Conservation (phyloP, 2,888 invertebrate species). For the Heliconius charithonia region DNA sequence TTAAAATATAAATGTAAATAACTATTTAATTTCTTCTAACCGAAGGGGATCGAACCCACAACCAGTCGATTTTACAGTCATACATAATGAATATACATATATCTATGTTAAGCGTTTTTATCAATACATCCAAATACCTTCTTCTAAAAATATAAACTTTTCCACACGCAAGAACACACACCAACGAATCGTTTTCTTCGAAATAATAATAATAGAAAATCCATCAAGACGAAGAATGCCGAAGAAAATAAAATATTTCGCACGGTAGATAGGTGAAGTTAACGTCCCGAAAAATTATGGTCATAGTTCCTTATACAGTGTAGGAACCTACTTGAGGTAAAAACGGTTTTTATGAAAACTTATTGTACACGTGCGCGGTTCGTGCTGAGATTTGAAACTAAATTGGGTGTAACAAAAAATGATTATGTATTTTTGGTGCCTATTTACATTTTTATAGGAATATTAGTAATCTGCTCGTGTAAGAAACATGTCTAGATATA, state of each 20-base stretch:
- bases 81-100: too few species aligned
- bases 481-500: not conserved
- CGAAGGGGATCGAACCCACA: too few species aligned
- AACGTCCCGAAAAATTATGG: constrained; percentile 1
- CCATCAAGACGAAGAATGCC: constrained; percentile 8
- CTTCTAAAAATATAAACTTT: not conserved
- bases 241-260: constrained; percentile 28
- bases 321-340: not conserved
- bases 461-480: not conserved
- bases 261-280: constrained; percentile 20
- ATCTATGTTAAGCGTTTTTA: too few species aligned
- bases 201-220: constrained; percentile 22
- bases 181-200: not conserved
- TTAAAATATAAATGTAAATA: too few species aligned
- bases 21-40: too few species aligned
- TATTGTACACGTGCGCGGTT: not conserved
- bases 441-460: not conserved
- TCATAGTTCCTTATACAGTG: not conserved
- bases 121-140: too few species aligned
- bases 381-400: not conserved
- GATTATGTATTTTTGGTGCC: not conserved
- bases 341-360: not conserved
- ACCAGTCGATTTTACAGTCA: too few species aligned
- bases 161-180: not conserved
- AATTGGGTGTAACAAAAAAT: not conserved